Percentiles rank a stretch among this genome's conserved stretches.
phyloP scores from a whole-genome alignment of 2,888 invertebrate genomes.

The Amiota communis region DNA sequence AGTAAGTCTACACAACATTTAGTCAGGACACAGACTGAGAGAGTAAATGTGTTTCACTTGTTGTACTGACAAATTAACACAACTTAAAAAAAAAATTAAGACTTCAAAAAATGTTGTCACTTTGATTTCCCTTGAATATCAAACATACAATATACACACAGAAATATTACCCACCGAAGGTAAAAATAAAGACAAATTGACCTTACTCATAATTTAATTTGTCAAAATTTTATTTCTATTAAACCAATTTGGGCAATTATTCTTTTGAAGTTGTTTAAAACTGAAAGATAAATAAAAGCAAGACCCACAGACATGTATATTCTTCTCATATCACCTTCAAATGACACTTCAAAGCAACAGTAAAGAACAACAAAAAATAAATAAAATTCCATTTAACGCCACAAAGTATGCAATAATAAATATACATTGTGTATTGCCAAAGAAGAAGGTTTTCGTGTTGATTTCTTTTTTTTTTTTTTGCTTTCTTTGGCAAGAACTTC shows the following conservation, averaged over 20 bases:
- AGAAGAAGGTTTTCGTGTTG: conserved; percentile 14
- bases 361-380: background rate
- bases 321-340: background rate
- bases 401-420: conserved; percentile 25
- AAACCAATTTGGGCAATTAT: conserved; percentile 22
- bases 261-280: conserved; percentile 4
- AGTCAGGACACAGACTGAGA: too few species aligned
- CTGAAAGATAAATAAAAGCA: background rate
- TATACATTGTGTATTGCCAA: too few species aligned
- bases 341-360: background rate
- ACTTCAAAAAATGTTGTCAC: background rate
- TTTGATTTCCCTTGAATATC: background rate
- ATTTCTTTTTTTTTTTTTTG: conserved; percentile 20
- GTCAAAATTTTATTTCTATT: background rate
- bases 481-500: conserved; percentile 12
- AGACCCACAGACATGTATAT: background rate
- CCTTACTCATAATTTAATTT: conserved; percentile 23
- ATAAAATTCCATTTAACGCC: conserved; percentile 13
- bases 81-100: too few species aligned
- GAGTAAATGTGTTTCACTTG: too few species aligned
- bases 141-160: background rate
- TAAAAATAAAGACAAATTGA: background rate
- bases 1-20: too few species aligned
- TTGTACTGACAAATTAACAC: too few species aligned
- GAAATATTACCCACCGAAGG: background rate